phyloP scores from a whole-genome alignment of 2,888 invertebrate species.

The Platerodrilus igneus region DNA sequence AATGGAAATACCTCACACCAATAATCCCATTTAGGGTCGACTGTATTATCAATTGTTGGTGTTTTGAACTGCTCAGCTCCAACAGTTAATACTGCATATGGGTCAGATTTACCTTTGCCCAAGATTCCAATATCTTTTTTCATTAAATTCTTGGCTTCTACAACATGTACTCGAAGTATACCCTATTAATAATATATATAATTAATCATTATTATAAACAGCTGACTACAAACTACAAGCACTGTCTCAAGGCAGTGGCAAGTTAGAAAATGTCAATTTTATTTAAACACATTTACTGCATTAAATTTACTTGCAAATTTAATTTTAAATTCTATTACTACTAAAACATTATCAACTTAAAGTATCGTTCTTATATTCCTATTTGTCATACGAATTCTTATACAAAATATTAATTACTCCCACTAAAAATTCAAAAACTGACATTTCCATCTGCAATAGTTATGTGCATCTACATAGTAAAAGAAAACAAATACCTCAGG shows the following conservation, averaged over 20 bases:
- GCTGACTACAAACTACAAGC: neutral
- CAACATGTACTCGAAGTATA: slow-evolving; percentile 86
- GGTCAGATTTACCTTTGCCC: slow-evolving; percentile 94
- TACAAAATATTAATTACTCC: too few species aligned
- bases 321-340: too few species aligned
- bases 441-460: too few species aligned
- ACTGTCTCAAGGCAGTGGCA: neutral
- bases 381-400: too few species aligned
- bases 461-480: too few species aligned
- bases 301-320: too few species aligned
- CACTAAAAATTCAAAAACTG: too few species aligned
- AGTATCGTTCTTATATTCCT: too few species aligned
- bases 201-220: neutral
- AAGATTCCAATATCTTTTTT: slow-evolving; percentile 91
- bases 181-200: slow-evolving; percentile 64
- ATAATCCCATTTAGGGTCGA: slow-evolving; percentile 96
- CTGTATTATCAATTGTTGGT: slow-evolving; percentile 86
- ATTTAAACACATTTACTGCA: too few species aligned
- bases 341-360: too few species aligned
- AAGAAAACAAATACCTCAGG: slow-evolving; percentile 66
- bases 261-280: neutral
- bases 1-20: slow-evolving; percentile 84
- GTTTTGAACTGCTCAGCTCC: slow-evolving; percentile 94
- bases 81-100: slow-evolving; percentile 86
- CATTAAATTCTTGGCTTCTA: slow-evolving; percentile 93